phyloP scores from a whole-genome alignment of 2,113 vertebrate species.

The Serilophus lunatus region DNA sequence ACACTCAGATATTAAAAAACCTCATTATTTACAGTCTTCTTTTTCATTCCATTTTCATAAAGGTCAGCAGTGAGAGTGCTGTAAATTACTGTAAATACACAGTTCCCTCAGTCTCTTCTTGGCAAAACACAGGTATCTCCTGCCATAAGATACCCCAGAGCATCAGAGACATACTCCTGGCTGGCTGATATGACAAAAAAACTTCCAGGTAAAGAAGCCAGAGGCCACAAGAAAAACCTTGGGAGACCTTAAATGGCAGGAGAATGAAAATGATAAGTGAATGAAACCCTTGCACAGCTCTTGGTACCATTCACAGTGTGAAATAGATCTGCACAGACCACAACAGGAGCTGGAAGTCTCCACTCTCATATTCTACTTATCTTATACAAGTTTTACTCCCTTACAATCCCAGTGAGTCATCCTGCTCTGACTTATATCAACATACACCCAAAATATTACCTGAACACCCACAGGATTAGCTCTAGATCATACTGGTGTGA shows the following conservation, averaged over 20 bases:
- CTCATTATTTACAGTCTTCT: neutral
- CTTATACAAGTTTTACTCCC: neutral
- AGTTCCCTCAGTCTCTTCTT: neutral
- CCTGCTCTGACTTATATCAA: neutral
- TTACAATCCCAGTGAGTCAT: neutral
- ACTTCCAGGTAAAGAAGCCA: neutral
- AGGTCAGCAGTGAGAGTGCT: neutral
- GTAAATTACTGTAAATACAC: neutral
- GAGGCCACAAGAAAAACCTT: neutral
- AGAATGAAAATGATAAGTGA: neutral
- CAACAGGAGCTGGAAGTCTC: neutral
- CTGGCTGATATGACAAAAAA: accelerated
- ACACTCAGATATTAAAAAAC: neutral
- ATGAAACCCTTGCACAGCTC: neutral
- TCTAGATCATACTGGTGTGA: neutral
- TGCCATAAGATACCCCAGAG: neutral
- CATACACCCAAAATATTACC: neutral
- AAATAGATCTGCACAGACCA: accelerated
- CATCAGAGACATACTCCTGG: neutral
- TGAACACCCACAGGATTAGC: neutral
- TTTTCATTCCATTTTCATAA: neutral
- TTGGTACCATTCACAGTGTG: neutral
- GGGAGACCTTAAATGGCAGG: neutral
- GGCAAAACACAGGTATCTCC: neutral
- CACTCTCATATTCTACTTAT: neutral